Base-by-base conservation (phyloP, 2,113 vertebrate species). In the Eudyptes chrysolophus region DNA sequence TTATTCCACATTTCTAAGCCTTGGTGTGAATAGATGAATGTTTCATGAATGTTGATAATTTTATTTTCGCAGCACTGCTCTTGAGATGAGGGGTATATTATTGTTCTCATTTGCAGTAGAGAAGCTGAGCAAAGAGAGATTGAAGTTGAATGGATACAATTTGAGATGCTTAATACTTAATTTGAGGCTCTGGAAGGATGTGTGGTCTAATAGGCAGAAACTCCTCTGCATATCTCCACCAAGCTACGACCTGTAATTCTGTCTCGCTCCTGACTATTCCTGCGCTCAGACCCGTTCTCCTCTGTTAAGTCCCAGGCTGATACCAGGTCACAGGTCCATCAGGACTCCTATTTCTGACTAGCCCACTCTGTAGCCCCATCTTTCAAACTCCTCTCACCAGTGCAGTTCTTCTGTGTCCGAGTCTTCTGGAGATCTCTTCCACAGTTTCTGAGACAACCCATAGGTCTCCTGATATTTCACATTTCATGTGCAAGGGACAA, bases 41-140 rank as follows among this genome's bases (percentile, higher is more conserved):
- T 96, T 95, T 94, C 91, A 74, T 95, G 89, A 96, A 72, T 87
- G 89, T 91, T 96, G 81, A 95, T 96, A 92, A 96, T 97, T 95
- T 94, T 94, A 84, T 93, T 96, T 96, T 95, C 7, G 2, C 66
- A 79, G 87, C 70, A 34, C 34, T 85, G 66, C 77, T 97, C 49
- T 96, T 87, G 66, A 96, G 93, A 84, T 92, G 89, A 96, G 42
- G 57, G 57, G 34, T 65, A 46, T 96, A 75, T 96, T 95, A 91
- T 94, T 94, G 84, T 95, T 90, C 95, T 91, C 80, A 89, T 93
- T 94, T 89, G 81, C 82, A 69, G 58, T 46, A 89, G 78, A 65
- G 80, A 70, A 92, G 54, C 49, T 2, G 48, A 96, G 65, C 65
- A 87, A 61, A 85, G 66, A 76, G 52, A 87, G 49, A 74, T 6